phyloP scores from a whole-genome alignment of 2,888 invertebrate species.

The Diadegma fenestrale region DNA sequence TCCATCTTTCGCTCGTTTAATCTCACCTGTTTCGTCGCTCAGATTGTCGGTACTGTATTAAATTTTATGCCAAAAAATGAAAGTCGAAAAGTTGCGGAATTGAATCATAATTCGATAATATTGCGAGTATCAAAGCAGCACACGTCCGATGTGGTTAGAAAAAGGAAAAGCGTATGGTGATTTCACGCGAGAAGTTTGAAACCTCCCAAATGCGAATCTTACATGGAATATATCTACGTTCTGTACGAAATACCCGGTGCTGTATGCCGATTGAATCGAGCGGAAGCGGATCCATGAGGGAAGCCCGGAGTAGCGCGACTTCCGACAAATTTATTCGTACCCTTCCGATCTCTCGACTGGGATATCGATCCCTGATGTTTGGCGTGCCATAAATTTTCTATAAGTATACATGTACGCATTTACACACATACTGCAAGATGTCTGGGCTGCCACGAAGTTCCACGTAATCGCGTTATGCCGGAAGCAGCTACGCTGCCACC shows the following conservation, averaged over 20 bases:
- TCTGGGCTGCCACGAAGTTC: constrained; percentile 64
- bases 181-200: constrained; percentile 24
- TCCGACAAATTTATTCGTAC: constrained; percentile 82
- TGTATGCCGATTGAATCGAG: constrained; percentile 69
- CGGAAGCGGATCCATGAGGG: constrained; percentile 71
- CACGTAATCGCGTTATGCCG: constrained; percentile 81
- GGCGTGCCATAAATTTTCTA: constrained; percentile 50
- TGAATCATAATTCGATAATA: not conserved
- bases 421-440: constrained; percentile 47
- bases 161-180: not conserved
- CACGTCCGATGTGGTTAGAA: constrained; percentile 17
- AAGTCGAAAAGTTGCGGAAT: not conserved
- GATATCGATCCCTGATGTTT: constrained; percentile 80
- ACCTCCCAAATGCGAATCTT: constrained; percentile 18
- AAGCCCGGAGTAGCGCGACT: constrained; percentile 72
- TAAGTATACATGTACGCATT: constrained; percentile 37
- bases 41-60: not conserved
- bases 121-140: not conserved
- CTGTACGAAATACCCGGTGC: constrained; percentile 48
- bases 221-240: constrained; percentile 49
- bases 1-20: not conserved
- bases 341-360: constrained; percentile 68
- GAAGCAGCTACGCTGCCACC: constrained; percentile 74
- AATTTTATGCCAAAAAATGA: not conserved
- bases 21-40: not conserved